Evolutionary conservation across 2,888 invertebrate genomes (phyloP), one percentile per base, ranked within the genome.

Genomic region (Aphidoletes aphidimyza): DNA sequence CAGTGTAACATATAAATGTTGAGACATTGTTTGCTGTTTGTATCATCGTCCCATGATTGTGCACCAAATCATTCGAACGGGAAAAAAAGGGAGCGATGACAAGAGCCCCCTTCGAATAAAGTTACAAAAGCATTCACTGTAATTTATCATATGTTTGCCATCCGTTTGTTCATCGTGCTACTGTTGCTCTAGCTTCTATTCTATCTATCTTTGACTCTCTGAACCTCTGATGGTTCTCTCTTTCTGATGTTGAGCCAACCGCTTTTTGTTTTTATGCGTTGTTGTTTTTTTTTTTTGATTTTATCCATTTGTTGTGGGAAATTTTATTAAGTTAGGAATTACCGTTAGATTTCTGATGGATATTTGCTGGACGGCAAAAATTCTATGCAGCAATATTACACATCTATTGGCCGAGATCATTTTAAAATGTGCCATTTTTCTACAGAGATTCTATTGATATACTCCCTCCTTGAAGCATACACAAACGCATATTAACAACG

Each of bases 311-410:
- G 1, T 69, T 26, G 69, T 30, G 69, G 30, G 69, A 69, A 34
- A 69, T 69, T 69, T 69, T 30, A 69, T 69, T 30, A 69, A 30
- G 69, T 69, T 69, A n/a, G n/a, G 30, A 69, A 69, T 69, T 69
- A 69, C 34, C 34, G 69, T 69, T 30, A 69, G 14, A 11, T 30
- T 54, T 69, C 30, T 69, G 69, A 54, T 19, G 54, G 54, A 54
- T 54, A 6, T 22, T 69, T 30, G 69, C 14, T 69, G 30, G 14
- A 26, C 69, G 34, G 3, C 30, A 26, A 2, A 30, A 69, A 11
- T 14, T 30, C 6, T 0, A 14, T 30, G 5, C 6, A 22, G 22
- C 54, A 14, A 30, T 69, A 30, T 69, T 69, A 69, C 30, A 11
- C 69, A 69, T 69, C 34, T 69, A 30, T 30, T n/a, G 30, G 69